Conservation (phyloP, 2,113 vertebrate genomes). For the Mormyrus lacerda region DNA sequence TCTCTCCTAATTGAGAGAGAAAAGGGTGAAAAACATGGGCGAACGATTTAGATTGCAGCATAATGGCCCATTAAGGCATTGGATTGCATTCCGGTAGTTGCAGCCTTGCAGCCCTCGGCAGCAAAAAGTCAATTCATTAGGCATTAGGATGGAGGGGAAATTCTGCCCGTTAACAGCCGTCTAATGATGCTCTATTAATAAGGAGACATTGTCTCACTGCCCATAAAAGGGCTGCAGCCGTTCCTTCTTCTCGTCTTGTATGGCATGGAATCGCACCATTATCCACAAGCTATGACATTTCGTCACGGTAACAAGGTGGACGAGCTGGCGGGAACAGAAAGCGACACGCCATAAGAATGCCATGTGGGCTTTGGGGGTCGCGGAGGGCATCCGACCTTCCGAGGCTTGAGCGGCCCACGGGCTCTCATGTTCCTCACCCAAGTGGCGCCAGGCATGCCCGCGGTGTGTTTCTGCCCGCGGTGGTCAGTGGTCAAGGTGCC, state of each 20-base stretch:
- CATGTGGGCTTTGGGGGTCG: not conserved
- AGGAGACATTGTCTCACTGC: conserved; percentile 21
- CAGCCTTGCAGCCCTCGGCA: conserved; percentile 22
- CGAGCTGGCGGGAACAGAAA: not conserved
- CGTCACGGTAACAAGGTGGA: not conserved
- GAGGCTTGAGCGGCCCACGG: not conserved
- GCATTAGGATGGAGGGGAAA: conserved; percentile 27
- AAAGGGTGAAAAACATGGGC: conserved; percentile 11
- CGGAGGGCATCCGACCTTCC: not conserved
- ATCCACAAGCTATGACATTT: not conserved
- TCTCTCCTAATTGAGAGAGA: conserved; percentile 12
- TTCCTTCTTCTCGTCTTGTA: not conserved
- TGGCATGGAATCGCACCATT: conserved; percentile 8
- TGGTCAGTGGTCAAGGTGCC: not conserved
- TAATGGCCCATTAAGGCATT: conserved; percentile 39
- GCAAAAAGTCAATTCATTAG: conserved; percentile 39
- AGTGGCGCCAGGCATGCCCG: not conserved
- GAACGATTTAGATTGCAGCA: conserved; percentile 30
- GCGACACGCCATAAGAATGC: too few relatives aligned
- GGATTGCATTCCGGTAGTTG: conserved; percentile 33
- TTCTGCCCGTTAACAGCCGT: conserved; percentile 30
- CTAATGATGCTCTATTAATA: conserved; percentile 43
- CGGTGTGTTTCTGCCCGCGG: not conserved
- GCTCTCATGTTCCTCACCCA: not conserved
- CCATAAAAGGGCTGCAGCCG: conserved; percentile 18